Evolutionary conservation across 2,888 invertebrate species (phyloP).

Genomic region (Drepana falcataria): DNA sequence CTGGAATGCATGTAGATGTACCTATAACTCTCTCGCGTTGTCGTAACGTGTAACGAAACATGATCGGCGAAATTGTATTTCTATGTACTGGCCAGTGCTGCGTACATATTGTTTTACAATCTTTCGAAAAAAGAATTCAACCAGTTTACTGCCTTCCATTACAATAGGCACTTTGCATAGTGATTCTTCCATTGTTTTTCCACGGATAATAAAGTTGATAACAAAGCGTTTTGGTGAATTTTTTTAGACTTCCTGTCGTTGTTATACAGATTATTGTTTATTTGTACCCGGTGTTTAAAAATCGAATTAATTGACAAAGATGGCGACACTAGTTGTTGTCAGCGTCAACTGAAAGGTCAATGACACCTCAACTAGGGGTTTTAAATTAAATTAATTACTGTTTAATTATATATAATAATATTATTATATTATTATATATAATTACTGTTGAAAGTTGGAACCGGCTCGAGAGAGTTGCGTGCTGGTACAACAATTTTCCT

Average conservation of each 20-base stretch:
- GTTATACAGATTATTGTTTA: slow-evolving; percentile 30
- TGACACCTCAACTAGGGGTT: background rate
- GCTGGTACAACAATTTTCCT: slow-evolving; percentile 20
- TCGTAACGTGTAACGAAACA: slow-evolving; percentile 48
- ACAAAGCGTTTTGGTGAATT: slow-evolving; percentile 39
- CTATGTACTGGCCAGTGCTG: slow-evolving; percentile 33
- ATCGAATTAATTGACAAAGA: slow-evolving; percentile 9
- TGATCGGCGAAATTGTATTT: slow-evolving; percentile 45
- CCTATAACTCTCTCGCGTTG: slow-evolving; percentile 14
- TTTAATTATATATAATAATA: no score
- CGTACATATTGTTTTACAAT: slow-evolving; percentile 35
- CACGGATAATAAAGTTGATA: slow-evolving; percentile 50
- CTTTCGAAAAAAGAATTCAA: slow-evolving; percentile 46
- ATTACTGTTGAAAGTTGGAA: slow-evolving; percentile 21
- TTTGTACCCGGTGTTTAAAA: background rate
- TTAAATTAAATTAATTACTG: background rate
- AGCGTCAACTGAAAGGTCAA: background rate
- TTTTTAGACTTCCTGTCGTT: slow-evolving; percentile 61
- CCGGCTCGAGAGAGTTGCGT: slow-evolving; percentile 46
- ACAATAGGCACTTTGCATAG: slow-evolving; percentile 58
- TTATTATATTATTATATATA: no score
- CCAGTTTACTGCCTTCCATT: slow-evolving; percentile 27
- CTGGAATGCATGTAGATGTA: slow-evolving; percentile 37
- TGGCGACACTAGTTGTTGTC: background rate
- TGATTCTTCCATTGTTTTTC: slow-evolving; percentile 66